These are phyloP conservation scores for Streptopelia turtur DNA, from an alignment of 2,797 vertebrate genomes.

Conservation along the genomic window DNA sequence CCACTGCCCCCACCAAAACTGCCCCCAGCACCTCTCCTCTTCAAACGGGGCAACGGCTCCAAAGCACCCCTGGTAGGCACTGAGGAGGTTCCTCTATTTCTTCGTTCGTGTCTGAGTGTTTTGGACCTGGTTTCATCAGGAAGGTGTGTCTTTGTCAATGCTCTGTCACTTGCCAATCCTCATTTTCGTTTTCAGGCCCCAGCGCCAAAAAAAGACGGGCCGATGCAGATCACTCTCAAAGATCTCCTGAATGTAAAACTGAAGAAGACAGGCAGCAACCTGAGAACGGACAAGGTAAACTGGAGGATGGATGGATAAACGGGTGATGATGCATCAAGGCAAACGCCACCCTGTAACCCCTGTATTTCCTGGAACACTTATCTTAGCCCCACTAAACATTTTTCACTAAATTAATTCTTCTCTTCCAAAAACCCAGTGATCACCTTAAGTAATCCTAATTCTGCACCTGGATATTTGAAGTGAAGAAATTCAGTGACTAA, in stretches of 20 bases:
- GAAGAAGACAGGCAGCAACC: constrained; percentile 72
- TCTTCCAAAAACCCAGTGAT: not conserved
- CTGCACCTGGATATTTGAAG: not conserved
- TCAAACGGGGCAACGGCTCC: constrained; percentile 42
- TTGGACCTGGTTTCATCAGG: not conserved
- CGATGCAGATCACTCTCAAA: constrained; percentile 80
- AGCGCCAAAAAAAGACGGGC: constrained; percentile 64
- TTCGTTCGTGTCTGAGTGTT: not conserved
- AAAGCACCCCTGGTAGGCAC: constrained; percentile 74
- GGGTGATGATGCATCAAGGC: not conserved
- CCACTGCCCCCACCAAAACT: constrained; percentile 45
- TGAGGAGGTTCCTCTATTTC: not conserved
- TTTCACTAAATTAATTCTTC: not conserved
- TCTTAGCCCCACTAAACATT: not conserved
- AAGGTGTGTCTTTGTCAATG: fast-evolving
- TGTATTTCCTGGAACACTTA: not conserved
- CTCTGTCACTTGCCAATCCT: not conserved
- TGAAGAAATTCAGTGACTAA: not conserved
- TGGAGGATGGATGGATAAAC: fast-evolving
- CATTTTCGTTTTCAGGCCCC: constrained; percentile 48
- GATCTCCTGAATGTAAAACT: constrained; percentile 85
- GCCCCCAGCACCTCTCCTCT: constrained; percentile 55
- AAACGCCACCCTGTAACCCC: not conserved
- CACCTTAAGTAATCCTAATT: not conserved
- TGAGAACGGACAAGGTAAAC: constrained; percentile 65